Evolutionary conservation across 2,797 vertebrate genomes (phyloP).

Genomic region (Discoglossus pictus): DNA sequence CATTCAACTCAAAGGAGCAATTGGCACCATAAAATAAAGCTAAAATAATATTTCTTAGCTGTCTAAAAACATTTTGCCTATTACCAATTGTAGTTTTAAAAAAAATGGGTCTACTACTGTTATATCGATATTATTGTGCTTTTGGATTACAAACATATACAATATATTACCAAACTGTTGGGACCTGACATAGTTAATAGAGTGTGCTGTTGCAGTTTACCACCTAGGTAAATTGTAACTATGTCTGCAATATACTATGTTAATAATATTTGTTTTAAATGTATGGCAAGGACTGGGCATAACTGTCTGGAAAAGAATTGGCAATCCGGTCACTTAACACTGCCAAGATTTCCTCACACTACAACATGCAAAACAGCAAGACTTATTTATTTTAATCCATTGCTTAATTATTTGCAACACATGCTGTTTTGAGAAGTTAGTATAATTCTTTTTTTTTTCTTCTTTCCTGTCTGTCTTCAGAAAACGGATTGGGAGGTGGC

Average conservation of each 20-base stretch:
- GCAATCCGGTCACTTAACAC: background rate
- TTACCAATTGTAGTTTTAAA: too few relatives aligned
- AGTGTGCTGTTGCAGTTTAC: background rate
- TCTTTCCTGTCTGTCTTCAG: slow-evolving; percentile 59
- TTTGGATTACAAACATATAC: too few relatives aligned
- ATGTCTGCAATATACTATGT: background rate
- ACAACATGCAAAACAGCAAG: background rate
- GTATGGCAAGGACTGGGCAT: slow-evolving; percentile 19
- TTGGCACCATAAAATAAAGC: too few relatives aligned
- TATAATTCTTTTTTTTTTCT: slow-evolving; percentile 7
- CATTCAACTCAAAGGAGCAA: too few relatives aligned
- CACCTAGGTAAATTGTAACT: background rate
- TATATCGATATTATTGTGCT: too few relatives aligned
- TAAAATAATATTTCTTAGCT: too few relatives aligned
- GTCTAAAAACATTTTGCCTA: too few relatives aligned
- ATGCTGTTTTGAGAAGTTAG: slow-evolving; percentile 5
- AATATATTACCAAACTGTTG: too few relatives aligned
- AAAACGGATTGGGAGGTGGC: slow-evolving; percentile 91
- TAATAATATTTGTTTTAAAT: slow-evolving; percentile 23
- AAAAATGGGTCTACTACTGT: too few relatives aligned
- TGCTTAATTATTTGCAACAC: slow-evolving; percentile 10
- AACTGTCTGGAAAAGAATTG: slow-evolving; percentile 25
- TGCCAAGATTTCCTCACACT: slow-evolving; percentile 31
- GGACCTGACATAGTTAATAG: too few relatives aligned
- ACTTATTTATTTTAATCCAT: background rate